Evolutionary conservation across 2,797 vertebrate species (phyloP).

Genomic region (Orestias chungarensis): DNA sequence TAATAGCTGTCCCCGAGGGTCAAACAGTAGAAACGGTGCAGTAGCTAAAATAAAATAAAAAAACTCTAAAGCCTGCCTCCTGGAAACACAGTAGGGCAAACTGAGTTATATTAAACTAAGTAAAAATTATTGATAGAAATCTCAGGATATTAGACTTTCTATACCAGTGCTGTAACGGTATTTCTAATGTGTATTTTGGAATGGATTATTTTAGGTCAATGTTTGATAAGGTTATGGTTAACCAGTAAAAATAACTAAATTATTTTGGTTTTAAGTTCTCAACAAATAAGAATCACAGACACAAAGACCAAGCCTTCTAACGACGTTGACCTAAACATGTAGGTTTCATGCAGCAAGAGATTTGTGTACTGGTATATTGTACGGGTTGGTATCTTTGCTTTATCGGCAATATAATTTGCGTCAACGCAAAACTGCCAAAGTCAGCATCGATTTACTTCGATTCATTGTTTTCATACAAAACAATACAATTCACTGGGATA

Average conservation of each 20-base stretch:
- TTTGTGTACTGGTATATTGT: too few species aligned
- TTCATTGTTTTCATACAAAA: background rate
- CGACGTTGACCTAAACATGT: background rate
- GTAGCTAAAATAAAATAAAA: background rate
- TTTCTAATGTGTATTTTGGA: background rate
- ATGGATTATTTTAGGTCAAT: background rate
- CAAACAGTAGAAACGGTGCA: background rate
- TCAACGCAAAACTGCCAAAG: too few species aligned
- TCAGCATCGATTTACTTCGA: too few species aligned
- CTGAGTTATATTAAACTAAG: background rate
- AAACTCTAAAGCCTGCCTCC: slow-evolving; percentile 6
- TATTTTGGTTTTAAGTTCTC: background rate
- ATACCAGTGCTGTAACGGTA: background rate
- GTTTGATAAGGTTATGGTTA: background rate
- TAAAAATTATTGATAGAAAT: background rate
- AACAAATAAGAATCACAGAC: background rate
- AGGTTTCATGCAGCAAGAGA: background rate
- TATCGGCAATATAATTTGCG: background rate
- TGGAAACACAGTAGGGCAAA: background rate
- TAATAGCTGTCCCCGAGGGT: slow-evolving; percentile 1
- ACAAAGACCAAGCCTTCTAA: background rate
- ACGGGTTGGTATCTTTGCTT: background rate
- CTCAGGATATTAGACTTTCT: background rate
- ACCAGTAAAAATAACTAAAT: background rate
- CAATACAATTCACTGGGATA: background rate